Base-by-base conservation (phyloP, 2,888 invertebrate genomes). In the Pycnomerus fuliginosus region DNA sequence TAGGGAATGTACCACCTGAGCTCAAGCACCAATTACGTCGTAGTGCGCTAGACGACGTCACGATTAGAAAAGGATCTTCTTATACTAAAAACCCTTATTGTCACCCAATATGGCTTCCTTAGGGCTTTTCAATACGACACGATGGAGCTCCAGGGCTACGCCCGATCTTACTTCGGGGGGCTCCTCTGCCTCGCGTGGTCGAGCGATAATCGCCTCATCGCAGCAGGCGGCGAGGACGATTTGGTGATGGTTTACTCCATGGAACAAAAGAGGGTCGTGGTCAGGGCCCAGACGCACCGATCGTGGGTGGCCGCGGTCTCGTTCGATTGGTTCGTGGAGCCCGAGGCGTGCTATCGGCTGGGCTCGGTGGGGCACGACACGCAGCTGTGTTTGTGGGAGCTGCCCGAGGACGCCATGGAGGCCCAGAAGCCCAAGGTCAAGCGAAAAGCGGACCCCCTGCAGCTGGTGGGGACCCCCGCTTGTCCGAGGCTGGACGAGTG, bases 221-320 rank as follows among this genome's bases (percentile, higher is more conserved):
- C 93, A 0, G 93, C 94, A 1, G 99, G 99, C 0, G 99, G 99
- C 2, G 99, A 99, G 74, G 99, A 99, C 75, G 99, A 99, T 75
- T 78, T 99, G 45, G 91, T 99, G 34, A 98, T 98, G 1, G 90
- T 99, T 22, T 99, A 96, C 90, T 94, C 92, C 34, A 85, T 96
- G 68, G 80, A 83, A 53, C 96, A 98, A 67, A 83, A 91, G 54
- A 78, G 94, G 32, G 95, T 98, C 3, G 91, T 97, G 3, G 98
- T 97, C n/a, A 77, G 99, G 25, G 98, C 97, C 0, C 95, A 96
- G 68, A 99, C 98, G 0, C 98, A 98, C 73, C 83, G 91, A 57
- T 96, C 96, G 40, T 99, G 99, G 99, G 95, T 99, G 11, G 92
- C 93, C 35, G 92, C 94, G 12, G 97, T 98, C 12, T 90, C 95